A percentile compares a stretch with the other conserved stretches of the same genome.
These are phyloP conservation scores for Sitobion miscanthi DNA, from an alignment of 1,140 invertebrate species.

Conservation along the genomic window DNA sequence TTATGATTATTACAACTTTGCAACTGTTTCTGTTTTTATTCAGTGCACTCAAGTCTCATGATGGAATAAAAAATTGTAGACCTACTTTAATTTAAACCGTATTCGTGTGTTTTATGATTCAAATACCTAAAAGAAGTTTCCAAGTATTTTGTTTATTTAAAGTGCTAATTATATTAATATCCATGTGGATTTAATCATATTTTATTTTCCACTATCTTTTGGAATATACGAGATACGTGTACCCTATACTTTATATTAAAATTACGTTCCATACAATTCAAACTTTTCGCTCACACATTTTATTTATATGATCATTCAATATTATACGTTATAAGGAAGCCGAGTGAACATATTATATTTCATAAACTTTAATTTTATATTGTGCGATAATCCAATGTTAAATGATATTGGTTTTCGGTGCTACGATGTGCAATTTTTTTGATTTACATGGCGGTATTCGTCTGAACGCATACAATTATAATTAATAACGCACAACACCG, in stretches of 20 bases:
- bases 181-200: not conserved
- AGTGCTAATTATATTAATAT: not conserved
- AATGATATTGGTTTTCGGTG: not conserved
- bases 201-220: not conserved
- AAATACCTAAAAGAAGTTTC: not conserved
- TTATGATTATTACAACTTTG: not conserved
- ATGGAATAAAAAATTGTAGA: not conserved
- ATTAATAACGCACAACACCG: not conserved
- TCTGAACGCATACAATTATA: not conserved
- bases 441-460: not conserved
- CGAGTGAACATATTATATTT: not conserved
- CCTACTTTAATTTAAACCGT: not conserved
- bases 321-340: not conserved
- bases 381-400: not conserved
- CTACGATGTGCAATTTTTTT: not conserved
- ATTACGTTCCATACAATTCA: not conserved
- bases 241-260: not conserved
- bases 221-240: not conserved
- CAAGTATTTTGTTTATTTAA: not conserved
- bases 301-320: not conserved
- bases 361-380: not conserved
- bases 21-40: not conserved
- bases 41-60: too few relatives aligned
- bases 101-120: not conserved
- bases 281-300: not conserved